Conservation (phyloP, 2,113 vertebrate genomes). For the Emydocephalus ijimae region DNA sequence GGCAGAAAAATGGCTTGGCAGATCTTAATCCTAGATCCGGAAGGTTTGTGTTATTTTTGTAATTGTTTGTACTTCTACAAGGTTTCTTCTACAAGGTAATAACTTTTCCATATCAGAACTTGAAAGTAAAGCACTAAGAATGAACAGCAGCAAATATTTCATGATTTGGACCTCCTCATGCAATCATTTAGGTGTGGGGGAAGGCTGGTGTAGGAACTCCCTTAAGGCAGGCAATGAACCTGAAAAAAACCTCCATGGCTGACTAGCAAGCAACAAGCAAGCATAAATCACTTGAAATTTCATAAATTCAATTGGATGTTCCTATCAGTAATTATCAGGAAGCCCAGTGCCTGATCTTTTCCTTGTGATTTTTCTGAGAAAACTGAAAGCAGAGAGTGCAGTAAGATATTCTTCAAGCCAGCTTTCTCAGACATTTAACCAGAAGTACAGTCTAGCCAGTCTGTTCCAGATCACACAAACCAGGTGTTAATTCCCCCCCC, state of each 20-base stretch:
- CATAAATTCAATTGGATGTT: not conserved
- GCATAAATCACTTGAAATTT: not conserved
- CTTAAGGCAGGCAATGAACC: not conserved
- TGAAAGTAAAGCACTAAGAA: not conserved
- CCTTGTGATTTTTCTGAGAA: not conserved
- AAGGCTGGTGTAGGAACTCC: not conserved
- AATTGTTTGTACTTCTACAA: not conserved
- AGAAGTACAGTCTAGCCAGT: not conserved
- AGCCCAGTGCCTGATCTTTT: not conserved
- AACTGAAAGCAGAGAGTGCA: not conserved
- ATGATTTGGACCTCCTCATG: not conserved
- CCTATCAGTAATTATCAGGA: not conserved
- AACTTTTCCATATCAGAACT: not conserved
- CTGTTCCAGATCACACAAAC: not conserved
- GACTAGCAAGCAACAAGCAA: not conserved
- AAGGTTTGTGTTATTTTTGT: not conserved
- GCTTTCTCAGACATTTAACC: not conserved
- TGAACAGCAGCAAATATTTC: not conserved
- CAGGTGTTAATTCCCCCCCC: not conserved
- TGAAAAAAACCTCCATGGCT: not conserved
- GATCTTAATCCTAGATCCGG: not conserved
- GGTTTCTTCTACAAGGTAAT: not conserved
- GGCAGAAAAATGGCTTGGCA: not conserved
- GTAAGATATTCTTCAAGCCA: not conserved
- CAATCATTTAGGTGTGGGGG: too few species aligned